These are phyloP conservation scores for Chamaetylas fuelleborni DNA, from an alignment of 2,113 vertebrate genomes.

Conservation along the genomic window DNA sequence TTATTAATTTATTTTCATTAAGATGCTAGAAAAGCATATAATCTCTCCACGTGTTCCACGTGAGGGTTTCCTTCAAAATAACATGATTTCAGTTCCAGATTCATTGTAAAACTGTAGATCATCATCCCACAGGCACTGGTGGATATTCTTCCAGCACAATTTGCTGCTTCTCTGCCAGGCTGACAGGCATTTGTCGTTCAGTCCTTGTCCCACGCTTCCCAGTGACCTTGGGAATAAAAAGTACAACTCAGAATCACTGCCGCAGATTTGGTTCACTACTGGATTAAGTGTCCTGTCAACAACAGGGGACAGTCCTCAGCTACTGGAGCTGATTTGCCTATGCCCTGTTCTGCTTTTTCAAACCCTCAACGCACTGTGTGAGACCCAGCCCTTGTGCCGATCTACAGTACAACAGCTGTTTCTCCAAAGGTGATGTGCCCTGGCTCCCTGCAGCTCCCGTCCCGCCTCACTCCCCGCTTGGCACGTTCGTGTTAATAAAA, in stretches of 20 bases:
- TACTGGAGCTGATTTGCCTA: rapidly evolving
- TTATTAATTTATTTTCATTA: not conserved
- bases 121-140: constrained; percentile 73
- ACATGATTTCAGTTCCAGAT: rapidly evolving
- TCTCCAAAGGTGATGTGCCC: no score
- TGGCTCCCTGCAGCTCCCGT: no score
- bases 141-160: constrained; percentile 77
- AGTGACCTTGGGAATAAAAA: constrained; percentile 76
- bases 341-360: not conserved
- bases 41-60: not conserved
- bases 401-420: no score
- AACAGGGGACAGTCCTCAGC: not conserved
- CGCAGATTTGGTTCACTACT: not conserved
- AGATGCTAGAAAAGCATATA: not conserved
- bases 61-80: not conserved
- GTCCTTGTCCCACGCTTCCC: constrained; percentile 79
- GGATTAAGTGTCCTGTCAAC: not conserved
- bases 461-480: no score
- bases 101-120: not conserved
- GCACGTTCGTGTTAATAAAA: no score
- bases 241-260: not conserved
- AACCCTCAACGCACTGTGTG: not conserved
- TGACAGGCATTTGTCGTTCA: constrained; percentile 80
- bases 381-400: no score
- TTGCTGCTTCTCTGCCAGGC: constrained; percentile 79